phyloP scores from a whole-genome alignment of 1,140 invertebrate species.

The Drosophila auraria region DNA sequence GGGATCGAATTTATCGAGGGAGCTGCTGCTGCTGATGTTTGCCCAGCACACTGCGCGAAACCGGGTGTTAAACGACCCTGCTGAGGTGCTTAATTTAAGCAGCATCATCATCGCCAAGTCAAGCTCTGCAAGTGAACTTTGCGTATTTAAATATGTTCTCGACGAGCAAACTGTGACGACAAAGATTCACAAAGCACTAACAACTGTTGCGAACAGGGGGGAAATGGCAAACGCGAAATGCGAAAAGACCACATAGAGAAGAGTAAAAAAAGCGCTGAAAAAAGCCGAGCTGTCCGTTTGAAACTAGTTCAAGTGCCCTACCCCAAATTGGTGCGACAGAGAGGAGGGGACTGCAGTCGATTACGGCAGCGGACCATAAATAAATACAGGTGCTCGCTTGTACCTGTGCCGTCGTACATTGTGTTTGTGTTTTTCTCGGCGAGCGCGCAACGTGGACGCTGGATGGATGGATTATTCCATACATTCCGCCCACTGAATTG shows the following conservation, averaged over 20 bases:
- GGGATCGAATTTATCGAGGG: constrained; percentile 14
- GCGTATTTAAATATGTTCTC: constrained; percentile 28
- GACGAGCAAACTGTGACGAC: constrained; percentile 23
- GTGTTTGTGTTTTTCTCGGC: constrained; percentile 16
- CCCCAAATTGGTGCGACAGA: constrained; percentile 46
- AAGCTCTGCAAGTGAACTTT: constrained; percentile 40
- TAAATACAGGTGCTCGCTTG: constrained; percentile 66
- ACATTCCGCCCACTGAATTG: constrained; percentile 52
- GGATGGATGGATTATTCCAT: constrained; percentile 34
- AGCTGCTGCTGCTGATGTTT: constrained; percentile 8
- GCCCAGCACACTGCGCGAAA: constrained; percentile 11
- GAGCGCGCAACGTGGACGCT: constrained; percentile 60
- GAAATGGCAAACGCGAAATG: constrained; percentile 34
- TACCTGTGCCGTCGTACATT: constrained; percentile 16
- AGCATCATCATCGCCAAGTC: constrained; percentile 15
- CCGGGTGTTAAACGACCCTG: constrained; percentile 8
- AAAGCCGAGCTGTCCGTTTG: constrained; percentile 26
- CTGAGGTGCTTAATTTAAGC: constrained; percentile 5
- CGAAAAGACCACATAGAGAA: constrained; percentile 5
- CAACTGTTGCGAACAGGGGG: constrained; percentile 21
- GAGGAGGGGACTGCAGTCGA: constrained; percentile 48
- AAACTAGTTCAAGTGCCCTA: constrained; percentile 81
- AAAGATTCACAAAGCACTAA: constrained; percentile 21
- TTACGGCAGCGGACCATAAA: constrained; percentile 80
- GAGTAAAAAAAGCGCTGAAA: constrained; percentile 15